Evolutionary conservation across 2,888 invertebrate species (phyloP).

Genomic region (Osmoderma eremita): DNA sequence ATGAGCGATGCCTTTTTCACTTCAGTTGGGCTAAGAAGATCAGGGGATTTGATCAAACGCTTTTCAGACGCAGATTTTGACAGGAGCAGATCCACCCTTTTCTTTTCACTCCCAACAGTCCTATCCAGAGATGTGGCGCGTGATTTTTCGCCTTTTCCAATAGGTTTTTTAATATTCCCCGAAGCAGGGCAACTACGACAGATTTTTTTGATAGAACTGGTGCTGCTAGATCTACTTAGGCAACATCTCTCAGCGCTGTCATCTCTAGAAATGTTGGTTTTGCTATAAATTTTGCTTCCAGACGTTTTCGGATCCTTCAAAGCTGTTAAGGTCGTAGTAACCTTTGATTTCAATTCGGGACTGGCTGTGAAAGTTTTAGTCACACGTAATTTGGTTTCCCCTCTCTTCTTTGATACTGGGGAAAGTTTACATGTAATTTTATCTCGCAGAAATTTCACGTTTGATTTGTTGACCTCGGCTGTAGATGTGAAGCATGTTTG

Average conservation of each 20-base stretch:
- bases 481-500: conserved; percentile 65
- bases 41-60: conserved; percentile 64
- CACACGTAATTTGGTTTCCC: conserved; percentile 50
- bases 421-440: conserved; percentile 71
- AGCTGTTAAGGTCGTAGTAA: conserved; percentile 60
- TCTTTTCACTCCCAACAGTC: conserved; percentile 68
- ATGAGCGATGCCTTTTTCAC: conserved; percentile 59
- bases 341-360: conserved; percentile 58
- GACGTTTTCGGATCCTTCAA: conserved; percentile 60
- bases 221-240: conserved; percentile 43
- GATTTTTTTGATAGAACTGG: conserved; percentile 44
- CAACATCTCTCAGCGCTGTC: conserved; percentile 27
- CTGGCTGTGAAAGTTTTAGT: conserved; percentile 57
- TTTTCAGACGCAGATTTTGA: conserved; percentile 51
- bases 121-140: conserved; percentile 66
- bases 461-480: conserved; percentile 63
- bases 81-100: conserved; percentile 63
- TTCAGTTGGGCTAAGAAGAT: conserved; percentile 69
- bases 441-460: conserved; percentile 71
- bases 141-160: conserved; percentile 41
- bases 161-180: conserved; percentile 27
- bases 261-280: conserved; percentile 47
- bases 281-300: conserved; percentile 62
- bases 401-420: conserved; percentile 49
- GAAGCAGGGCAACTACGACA: conserved; percentile 41